phyloP scores from a whole-genome alignment of 2,888 invertebrate species.

The Chrysolina americana region DNA sequence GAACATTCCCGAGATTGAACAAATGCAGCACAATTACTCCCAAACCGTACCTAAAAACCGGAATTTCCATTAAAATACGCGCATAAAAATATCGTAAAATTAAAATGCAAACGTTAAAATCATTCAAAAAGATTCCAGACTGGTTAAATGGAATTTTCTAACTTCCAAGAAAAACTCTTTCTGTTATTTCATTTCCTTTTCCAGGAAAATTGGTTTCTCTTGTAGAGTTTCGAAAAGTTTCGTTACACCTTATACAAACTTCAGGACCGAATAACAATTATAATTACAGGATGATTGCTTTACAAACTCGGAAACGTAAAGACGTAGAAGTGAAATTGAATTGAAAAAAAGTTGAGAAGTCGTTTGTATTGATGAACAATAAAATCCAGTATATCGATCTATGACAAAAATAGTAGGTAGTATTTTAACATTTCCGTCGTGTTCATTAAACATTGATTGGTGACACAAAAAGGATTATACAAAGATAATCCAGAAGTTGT shows the following conservation, averaged over 20 bases:
- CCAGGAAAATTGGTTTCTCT: constrained; percentile 56
- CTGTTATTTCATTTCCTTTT: constrained; percentile 57
- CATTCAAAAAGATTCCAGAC: constrained; percentile 38
- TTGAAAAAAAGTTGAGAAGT: not conserved
- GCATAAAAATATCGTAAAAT: constrained; percentile 49
- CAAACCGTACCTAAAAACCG: constrained; percentile 30
- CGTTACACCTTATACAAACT: constrained; percentile 57
- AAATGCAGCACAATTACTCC: constrained; percentile 35
- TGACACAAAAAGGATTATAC: too few species aligned
- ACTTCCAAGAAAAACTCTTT: constrained; percentile 48
- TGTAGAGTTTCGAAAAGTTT: constrained; percentile 50
- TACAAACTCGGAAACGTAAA: not conserved
- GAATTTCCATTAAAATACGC: constrained; percentile 44
- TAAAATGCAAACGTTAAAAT: constrained; percentile 50
- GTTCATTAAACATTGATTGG: too few species aligned
- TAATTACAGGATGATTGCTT: not conserved
- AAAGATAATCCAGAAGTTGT: too few species aligned
- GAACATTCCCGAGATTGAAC: constrained; percentile 41
- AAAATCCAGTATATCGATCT: too few species aligned
- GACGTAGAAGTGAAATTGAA: not conserved
- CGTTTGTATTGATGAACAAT: too few species aligned
- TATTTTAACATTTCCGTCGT: too few species aligned
- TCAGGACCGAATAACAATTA: not conserved
- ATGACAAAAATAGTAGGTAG: too few species aligned
- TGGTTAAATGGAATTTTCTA: constrained; percentile 51